phyloP scores from a whole-genome alignment of 2,797 vertebrate species.

The Chiroxiphia lanceolata region DNA sequence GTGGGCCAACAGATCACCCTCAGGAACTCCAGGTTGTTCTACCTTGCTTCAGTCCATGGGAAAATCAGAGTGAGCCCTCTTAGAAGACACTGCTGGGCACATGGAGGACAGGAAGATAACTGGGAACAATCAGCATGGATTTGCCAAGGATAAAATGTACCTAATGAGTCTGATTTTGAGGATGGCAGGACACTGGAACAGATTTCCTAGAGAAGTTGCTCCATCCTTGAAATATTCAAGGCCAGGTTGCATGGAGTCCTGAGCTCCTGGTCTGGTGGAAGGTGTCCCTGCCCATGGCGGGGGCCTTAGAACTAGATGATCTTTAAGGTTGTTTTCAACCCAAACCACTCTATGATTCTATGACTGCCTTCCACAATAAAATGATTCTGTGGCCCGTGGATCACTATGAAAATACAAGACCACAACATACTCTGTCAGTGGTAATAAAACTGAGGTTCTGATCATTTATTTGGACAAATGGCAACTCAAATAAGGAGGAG shows the following conservation, averaged over 20 bases:
- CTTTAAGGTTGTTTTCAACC: neutral
- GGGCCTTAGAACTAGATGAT: neutral
- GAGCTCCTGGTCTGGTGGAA: neutral
- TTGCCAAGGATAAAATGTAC: neutral
- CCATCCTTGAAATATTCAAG: neutral
- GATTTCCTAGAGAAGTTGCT: neutral
- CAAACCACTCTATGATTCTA: neutral
- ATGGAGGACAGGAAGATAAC: neutral
- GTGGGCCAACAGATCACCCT: neutral
- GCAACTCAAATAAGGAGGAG: neutral
- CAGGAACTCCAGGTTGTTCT: neutral
- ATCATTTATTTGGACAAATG: neutral
- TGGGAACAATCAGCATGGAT: neutral
- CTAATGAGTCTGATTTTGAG: neutral
- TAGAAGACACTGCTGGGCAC: neutral
- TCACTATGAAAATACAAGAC: neutral
- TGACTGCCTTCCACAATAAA: neutral
- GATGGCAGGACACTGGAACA: neutral
- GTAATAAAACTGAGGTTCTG: neutral
- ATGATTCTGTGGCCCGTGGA: neutral
- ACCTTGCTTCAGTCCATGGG: neutral
- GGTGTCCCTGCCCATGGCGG: neutral
- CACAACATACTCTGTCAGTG: neutral
- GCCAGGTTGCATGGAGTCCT: neutral
- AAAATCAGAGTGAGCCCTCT: neutral